phyloP scores from a whole-genome alignment of 2,888 invertebrate genomes.

The Drosophila melanocephala region DNA sequence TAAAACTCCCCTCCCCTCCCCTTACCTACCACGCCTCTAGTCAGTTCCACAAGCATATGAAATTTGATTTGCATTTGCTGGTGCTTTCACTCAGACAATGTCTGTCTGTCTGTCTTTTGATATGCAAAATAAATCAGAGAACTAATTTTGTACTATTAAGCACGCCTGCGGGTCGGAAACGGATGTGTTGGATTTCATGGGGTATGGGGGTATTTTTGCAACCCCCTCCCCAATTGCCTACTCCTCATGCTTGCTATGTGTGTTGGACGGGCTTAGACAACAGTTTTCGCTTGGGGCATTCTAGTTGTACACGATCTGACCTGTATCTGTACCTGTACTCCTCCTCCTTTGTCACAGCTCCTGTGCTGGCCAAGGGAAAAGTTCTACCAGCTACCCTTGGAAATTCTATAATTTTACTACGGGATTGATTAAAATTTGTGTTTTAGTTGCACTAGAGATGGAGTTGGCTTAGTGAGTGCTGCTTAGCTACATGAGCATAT shows the following conservation, averaged over 20 bases:
- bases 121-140: conserved; percentile 68
- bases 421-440: conserved; percentile 26
- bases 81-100: conserved; percentile 4
- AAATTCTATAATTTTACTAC: conserved; percentile 22
- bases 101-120: conserved; percentile 40
- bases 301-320: conserved; percentile 40
- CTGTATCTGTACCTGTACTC: conserved; percentile 4
- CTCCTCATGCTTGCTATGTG: neutral
- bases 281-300: conserved; percentile 16
- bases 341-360: neutral
- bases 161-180: conserved; percentile 56
- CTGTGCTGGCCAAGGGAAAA: neutral
- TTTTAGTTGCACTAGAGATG: neutral
- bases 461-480: neutral
- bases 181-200: conserved; percentile 37
- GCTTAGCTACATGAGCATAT: neutral
- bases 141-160: conserved; percentile 68
- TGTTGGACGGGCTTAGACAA: conserved; percentile 27
- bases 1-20: neutral
- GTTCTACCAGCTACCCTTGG: conserved; percentile 12
- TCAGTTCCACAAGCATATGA: conserved; percentile 35
- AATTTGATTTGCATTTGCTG: conserved; percentile 42
- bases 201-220: too few species aligned
- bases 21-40: neutral
- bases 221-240: neutral